phyloP scores from a whole-genome alignment of 2,113 vertebrate species.

The Tetrax tetrax region DNA sequence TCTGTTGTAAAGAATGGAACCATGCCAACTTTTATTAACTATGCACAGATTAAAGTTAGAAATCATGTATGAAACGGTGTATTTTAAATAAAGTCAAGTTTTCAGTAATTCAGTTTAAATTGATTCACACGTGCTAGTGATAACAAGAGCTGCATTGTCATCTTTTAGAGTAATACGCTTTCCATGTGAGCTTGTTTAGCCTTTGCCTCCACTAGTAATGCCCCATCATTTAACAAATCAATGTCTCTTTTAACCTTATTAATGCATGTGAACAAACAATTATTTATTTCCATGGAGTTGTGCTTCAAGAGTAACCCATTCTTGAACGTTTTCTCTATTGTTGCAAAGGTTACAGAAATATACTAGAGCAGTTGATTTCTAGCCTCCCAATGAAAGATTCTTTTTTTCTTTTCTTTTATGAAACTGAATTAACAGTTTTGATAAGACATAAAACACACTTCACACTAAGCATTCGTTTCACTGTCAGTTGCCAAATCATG shows the following conservation, averaged over 20 bases:
- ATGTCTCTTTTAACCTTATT: constrained; percentile 13
- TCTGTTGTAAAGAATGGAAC: not conserved
- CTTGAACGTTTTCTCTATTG: not conserved
- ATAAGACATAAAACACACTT: not conserved
- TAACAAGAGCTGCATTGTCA: not conserved
- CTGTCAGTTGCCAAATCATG: not conserved
- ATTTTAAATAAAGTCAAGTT: not conserved
- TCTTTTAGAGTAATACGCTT: not conserved
- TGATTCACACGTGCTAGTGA: not conserved
- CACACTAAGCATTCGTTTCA: not conserved
- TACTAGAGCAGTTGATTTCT: not conserved
- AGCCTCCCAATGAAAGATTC: not conserved
- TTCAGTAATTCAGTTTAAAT: not conserved
- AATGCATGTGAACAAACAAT: not conserved
- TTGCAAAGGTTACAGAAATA: not conserved
- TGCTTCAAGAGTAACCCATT: not conserved
- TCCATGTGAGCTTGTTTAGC: not conserved
- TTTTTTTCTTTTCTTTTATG: not conserved
- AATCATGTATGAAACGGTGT: not conserved
- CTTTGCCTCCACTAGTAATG: not conserved
- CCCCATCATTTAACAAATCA: constrained; percentile 38
- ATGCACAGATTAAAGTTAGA: not conserved
- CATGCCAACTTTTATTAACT: not conserved
- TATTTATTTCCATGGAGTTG: not conserved
- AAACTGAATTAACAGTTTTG: not conserved